Evolutionary conservation across 2,888 invertebrate species (phyloP), one percentile per base, ranked within the genome.

Genomic region (Taphrorychus bicolor): DNA sequence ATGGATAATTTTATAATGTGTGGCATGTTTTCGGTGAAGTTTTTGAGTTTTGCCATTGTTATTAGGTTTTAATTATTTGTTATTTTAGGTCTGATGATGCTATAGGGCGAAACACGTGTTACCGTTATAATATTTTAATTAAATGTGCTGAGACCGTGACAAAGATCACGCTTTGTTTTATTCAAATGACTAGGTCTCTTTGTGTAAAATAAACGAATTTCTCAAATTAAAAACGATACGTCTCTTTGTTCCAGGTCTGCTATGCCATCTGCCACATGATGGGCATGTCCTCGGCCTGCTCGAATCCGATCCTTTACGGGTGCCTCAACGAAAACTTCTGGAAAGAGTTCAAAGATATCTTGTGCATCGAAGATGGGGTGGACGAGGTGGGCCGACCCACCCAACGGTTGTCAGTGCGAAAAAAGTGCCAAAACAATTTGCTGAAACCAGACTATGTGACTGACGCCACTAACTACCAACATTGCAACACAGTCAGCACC

Each of bases 321-420:
- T 95, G 95, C 91, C 85, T 97, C 74, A 97, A 97, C 81, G 95
- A 96, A 75, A 95, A 95, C 82, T 97, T 97, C 83, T 87, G 92
- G 76, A 93, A 92, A 80, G 95, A 95, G 82, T 95, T 95, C 80
- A 88, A 89, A 74, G 92, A 93, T 81, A 89, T 92, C 75, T 81
- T 91, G 73, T 89, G 89, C 79, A 86, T 88, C 77, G 83, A 85
- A 52, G 71, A 76, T 32, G 69, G 69, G 21, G 69, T 72, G 5
- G 72, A 73, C 3, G 71, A 70, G 2, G 22, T 60, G 41, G 81
- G 77, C 2, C 75, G 76, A 79, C 76, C 87, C 80, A 75, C 85
- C 78, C 76, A 86, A 81, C 74, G 84, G 80, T 71, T 84, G 80
- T 84, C 85, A 78, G 0, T 84, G 14, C 71, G 76, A 58, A 76